These are phyloP conservation scores for Sceloporus undulatus DNA, from an alignment of 2,113 vertebrate genomes.

Conservation along the genomic window DNA sequence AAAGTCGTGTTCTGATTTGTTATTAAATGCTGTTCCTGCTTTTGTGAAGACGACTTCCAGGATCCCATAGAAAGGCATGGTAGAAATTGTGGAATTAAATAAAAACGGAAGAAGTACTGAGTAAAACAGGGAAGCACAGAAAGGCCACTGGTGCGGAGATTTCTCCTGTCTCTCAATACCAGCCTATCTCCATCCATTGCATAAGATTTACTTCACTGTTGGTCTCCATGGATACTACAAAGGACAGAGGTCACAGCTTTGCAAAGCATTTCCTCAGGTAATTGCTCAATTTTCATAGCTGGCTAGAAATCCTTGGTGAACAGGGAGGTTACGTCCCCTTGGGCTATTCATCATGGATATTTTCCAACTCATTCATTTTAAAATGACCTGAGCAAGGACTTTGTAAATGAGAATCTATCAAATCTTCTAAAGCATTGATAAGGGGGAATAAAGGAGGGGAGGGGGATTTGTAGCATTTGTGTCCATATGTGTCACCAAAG, in stretches of 20 bases:
- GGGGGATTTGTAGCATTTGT: constrained; percentile 3
- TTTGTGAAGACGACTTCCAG: not conserved
- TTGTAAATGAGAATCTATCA: constrained; percentile 63
- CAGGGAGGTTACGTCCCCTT: constrained; percentile 55
- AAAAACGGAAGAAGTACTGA: constrained; percentile 15
- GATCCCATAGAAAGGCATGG: not conserved
- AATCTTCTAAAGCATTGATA: constrained; percentile 34
- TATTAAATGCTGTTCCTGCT: not conserved
- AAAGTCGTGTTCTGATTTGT: too few relatives aligned
- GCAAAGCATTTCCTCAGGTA: constrained; percentile 69
- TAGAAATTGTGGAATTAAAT: constrained; percentile 34
- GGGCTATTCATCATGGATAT: constrained; percentile 55
- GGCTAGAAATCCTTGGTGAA: constrained; percentile 62
- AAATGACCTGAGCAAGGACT: constrained; percentile 66
- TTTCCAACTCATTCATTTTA: constrained; percentile 68
- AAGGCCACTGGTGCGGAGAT: constrained; percentile 22
- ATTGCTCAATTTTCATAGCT: constrained; percentile 70
- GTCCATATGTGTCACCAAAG: constrained; percentile 26
- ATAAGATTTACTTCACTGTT: constrained; percentile 39
- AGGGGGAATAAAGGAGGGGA: constrained; percentile 19
- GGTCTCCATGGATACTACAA: constrained; percentile 23
- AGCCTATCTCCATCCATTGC: constrained; percentile 36
- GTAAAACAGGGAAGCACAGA: constrained; percentile 23
- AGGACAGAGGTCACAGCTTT: constrained; percentile 55
- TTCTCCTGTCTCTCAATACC: constrained; percentile 29